Evolutionary conservation across 1,140 invertebrate genomes (phyloP).

Genomic region (Drosophila asahinai): DNA sequence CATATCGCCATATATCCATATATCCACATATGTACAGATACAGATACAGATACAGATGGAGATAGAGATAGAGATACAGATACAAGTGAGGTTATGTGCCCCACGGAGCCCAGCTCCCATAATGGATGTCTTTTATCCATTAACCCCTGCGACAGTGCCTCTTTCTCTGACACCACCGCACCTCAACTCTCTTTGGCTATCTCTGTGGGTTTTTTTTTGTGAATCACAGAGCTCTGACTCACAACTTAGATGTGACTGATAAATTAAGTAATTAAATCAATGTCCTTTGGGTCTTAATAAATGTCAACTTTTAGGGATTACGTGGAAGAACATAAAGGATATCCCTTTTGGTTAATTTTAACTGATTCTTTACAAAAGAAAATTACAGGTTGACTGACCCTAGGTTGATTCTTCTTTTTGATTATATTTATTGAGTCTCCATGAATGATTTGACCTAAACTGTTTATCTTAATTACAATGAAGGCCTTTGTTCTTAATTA

Average conservation of each 20-base stretch:
- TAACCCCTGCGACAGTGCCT: background rate
- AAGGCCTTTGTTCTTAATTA: too few relatives aligned
- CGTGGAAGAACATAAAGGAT: background rate
- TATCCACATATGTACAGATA: constrained; percentile 5
- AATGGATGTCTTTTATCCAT: constrained; percentile 5
- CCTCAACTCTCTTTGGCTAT: background rate
- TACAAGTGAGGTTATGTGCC: constrained; percentile 1
- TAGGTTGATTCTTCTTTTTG: too few relatives aligned
- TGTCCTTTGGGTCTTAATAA: background rate
- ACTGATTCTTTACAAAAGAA: too few relatives aligned
- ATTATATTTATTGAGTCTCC: too few relatives aligned
- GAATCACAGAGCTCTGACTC: background rate
- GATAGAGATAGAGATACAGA: background rate
- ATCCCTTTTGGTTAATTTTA: background rate
- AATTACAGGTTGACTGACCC: too few relatives aligned
- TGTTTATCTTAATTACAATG: too few relatives aligned
- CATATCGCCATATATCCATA: constrained; percentile 30
- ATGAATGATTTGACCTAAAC: too few relatives aligned
- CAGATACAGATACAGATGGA: background rate
- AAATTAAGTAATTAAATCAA: background rate
- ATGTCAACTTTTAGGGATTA: background rate
- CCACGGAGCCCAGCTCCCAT: background rate
- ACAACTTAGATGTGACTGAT: background rate
- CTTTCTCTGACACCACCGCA: background rate
- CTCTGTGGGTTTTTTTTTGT: too few relatives aligned